phyloP scores from a whole-genome alignment of 2,888 invertebrate species.

The Rhaphigaster nebulosa region DNA sequence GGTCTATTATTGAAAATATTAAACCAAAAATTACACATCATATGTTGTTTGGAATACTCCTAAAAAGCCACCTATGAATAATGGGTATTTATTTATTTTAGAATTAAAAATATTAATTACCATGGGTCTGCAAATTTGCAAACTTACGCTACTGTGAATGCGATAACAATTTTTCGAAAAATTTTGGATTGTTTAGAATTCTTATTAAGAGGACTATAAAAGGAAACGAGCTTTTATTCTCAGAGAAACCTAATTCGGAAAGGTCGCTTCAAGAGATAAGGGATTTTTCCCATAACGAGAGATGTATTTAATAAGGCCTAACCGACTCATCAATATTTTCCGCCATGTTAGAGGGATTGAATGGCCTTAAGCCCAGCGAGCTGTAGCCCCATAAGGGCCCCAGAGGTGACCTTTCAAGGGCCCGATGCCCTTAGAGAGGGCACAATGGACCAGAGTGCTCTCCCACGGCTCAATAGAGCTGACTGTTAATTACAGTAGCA shows the following conservation, averaged over 20 bases:
- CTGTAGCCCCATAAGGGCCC: neutral
- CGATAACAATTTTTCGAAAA: too few relatives aligned
- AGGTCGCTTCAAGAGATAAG: neutral
- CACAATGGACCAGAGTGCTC: neutral
- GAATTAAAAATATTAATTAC: too few relatives aligned
- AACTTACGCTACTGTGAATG: too few relatives aligned
- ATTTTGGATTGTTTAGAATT: too few relatives aligned
- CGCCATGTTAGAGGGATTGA: constrained; percentile 4
- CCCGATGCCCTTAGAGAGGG: neutral
- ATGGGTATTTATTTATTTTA: too few relatives aligned
- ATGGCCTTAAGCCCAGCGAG: neutral
- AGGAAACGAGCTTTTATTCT: neutral
- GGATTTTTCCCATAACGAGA: neutral
- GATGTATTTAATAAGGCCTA: constrained; percentile 18
- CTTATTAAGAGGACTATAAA: neutral
- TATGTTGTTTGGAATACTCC: too few relatives aligned
- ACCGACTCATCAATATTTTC: constrained; percentile 34
- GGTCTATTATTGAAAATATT: too few relatives aligned
- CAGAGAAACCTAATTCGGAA: neutral
- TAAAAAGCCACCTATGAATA: too few relatives aligned
- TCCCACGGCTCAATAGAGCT: neutral
- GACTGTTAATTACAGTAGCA: constrained; percentile 33
- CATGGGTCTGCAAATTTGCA: too few relatives aligned
- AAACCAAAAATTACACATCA: too few relatives aligned
- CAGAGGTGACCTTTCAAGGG: constrained; percentile 24